Base-by-base conservation (phyloP, 2,113 vertebrate genomes). In the Octodon degus region DNA sequence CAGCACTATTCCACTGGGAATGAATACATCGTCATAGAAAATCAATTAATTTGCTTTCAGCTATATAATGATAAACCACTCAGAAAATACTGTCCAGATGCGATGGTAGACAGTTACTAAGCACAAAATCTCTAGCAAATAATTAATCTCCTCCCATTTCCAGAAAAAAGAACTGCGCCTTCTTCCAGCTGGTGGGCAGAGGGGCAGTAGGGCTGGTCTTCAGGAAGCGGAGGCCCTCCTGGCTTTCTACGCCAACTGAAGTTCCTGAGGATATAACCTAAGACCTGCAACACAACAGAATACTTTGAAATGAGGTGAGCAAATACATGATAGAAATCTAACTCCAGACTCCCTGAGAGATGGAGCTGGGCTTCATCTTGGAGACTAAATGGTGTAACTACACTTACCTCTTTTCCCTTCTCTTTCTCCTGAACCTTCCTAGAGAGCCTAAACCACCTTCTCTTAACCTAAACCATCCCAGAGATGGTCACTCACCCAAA, bases 121-220 rank as follows among this genome's bases (percentile, higher is more conserved):
- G 70, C n/a, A 50, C n/a, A 92, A 87, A 63, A 20, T 74, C 2
- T 2, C n/a, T 37, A 92, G 67, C 79, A 89, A 32, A 91, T 43
- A 90, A 43, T 58, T 43, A 90, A 43, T 58, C 37, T 96, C 86
- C 67, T 92, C 82, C 47, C 53, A 67, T 74, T 87, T 87, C 68
- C 76, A 90, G 32, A 32, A 79, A 87, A 19, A 65, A 87, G 16
- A 86, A 85, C 47, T 30, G 32, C 50, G n/a, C 77, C 47, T 25
- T 85, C 70, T 86, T 85, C 40, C 40, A 68, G n/a, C 65, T 94
- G 77, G 13, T 1, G 4, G 34, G 67, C 43, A 81, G 40, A 70
- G 12, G 3, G 24, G 25, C 37, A 68, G 90, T 50, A 13, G 62
- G 40, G 24, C 32, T 43, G 72, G 68, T 37, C 37, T 70, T 89